Evolutionary conservation across 2,797 vertebrate species (phyloP), one percentile per base, ranked within the genome.

Genomic region (Anguilla megastoma): DNA sequence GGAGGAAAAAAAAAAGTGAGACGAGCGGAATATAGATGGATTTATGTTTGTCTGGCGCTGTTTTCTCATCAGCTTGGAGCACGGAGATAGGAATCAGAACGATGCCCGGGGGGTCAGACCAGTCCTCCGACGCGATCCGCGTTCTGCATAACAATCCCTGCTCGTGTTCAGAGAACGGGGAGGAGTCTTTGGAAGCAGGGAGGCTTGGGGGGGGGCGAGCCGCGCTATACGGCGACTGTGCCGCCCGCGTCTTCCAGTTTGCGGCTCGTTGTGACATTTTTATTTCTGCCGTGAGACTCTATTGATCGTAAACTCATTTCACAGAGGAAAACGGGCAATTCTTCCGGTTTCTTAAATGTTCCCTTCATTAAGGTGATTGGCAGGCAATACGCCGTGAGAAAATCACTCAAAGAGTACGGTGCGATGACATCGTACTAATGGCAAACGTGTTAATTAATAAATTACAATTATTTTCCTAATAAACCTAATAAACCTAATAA

Each of bases 131-230:
- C 5, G 93, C 91, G 86, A 93, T 93, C 93, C 93, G 89, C 90
- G 94, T 93, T 92, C 94, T 95, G 95, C 94, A 95, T 96, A 94
- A 95, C 94, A 95, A 96, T 95, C 90, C 84, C 33, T 16, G 87
- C 85, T 91, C 92, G 92, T 92, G 90, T 88, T 89, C 92, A 89
- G 83, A 89, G 90, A 91, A 89, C 91, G 90, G 93, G 74, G 92
- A 91, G 87, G 90, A 88, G 85, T 2, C 36, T 27, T 85, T 86
- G 27, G 69, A 36, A 69, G 21, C 21, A 7, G 74, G 30, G 85
- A 9, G 90, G 91, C 74, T 45, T 6, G 2, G 33, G 33, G 33
- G 33, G 36, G 36, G 69, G 69, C 1, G 76, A n/a, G 41, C 18
- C 6, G 36, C 41, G 76, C 12, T 54, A 85, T 60, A 82, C 21